Evolutionary conservation across 2,797 vertebrate genomes (phyloP), one percentile per base, ranked within the genome.

Genomic region (Eulemur mongoz): DNA sequence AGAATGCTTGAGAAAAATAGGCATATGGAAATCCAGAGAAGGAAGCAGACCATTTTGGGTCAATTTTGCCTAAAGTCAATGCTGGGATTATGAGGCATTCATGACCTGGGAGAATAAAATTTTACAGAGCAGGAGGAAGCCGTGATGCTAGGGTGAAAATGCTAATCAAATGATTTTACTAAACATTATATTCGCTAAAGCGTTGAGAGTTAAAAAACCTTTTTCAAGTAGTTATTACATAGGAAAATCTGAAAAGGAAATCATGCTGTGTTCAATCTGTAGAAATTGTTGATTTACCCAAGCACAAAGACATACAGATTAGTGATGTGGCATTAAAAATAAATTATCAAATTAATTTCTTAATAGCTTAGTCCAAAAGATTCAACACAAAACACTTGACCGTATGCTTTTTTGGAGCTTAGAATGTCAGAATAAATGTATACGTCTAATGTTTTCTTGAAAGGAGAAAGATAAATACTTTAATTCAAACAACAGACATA

Each of bases 401-500:
- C 69, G 89, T 25, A n/a, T 61, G 38, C 27, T 83, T 38, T 38
- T 86, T 81, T 81, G n/a, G 13, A 89, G 57, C 35, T 93, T n/a
- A 96, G 32, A 40, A 54, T 70, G 63, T 91, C 38, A 32, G 67
- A 54, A 92, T 75, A 90, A 84, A 79, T 7, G 11, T 59, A 32
- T 52, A 27, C 0, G 10, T 30, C 69, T 88, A 83, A 50, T 0
- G 4, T 48, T 40, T 90, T 96, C 81, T 73, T 92, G 30, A 76
- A 94, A 96, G 27, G 84, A 75, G 14, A 78, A 96, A 86, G 80
- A 93, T 38, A 94, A 94, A 93, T 76, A 84, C 22, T 82, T 96
- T 83, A 83, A 94, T 91, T 94, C 50, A 86, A 94, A 79, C 50
- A 89, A 61, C 52, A 97, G 94, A 67, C 45, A 45, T 91, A 87